Conservation (phyloP, 1,140 invertebrate genomes). For the Microplitis mediator region DNA sequence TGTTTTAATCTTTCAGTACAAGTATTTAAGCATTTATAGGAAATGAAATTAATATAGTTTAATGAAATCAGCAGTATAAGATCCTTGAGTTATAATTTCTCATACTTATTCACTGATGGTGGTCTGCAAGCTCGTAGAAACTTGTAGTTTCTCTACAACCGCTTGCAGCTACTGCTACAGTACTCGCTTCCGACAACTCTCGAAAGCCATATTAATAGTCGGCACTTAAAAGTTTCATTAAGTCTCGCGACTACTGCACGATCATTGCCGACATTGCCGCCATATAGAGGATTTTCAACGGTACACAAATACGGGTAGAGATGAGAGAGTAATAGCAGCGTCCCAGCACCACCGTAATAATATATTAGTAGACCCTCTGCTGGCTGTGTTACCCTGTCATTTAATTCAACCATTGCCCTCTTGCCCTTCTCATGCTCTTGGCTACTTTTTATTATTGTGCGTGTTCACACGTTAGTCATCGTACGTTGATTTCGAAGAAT, state of each 20-base stretch:
- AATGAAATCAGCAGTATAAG: neutral
- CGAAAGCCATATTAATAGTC: slow-evolving; percentile 60
- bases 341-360: neutral
- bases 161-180: slow-evolving; percentile 33
- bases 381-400: slow-evolving; percentile 16
- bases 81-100: neutral
- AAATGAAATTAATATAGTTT: neutral
- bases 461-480: neutral
- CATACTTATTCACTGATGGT: neutral
- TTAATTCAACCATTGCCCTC: slow-evolving; percentile 19
- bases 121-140: slow-evolving; percentile 27
- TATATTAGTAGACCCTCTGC: neutral
- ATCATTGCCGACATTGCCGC: slow-evolving; percentile 50
- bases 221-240: slow-evolving; percentile 61
- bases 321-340: neutral
- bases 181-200: slow-evolving; percentile 32
- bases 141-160: slow-evolving; percentile 34
- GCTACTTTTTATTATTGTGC: slow-evolving; percentile 5
- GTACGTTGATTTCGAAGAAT: neutral
- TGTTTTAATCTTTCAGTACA: neutral
- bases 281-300: too few species aligned
- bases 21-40: neutral
- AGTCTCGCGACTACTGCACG: slow-evolving; percentile 52
- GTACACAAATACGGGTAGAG: neutral
- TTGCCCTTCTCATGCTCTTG: neutral